Evolutionary conservation across 1,140 invertebrate genomes (phyloP).

Genomic region (Drosophila pectinifera): DNA sequence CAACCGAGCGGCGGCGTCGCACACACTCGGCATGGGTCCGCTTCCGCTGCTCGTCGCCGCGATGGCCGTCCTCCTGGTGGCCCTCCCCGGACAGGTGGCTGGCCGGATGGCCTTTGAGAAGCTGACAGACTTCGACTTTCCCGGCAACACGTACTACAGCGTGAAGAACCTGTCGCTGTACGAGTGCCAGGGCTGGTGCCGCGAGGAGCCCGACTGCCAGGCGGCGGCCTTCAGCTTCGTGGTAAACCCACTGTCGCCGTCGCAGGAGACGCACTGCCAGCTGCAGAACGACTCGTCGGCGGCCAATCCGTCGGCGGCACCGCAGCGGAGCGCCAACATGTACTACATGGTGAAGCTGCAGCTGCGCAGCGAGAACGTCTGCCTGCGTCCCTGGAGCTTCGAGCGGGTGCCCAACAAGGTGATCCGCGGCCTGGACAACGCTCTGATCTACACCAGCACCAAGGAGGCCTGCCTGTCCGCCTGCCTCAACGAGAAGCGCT

Average conservation of each 20-base stretch:
- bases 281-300: conserved; percentile 96
- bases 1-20: conserved; percentile 4
- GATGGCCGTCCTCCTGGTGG: conserved; percentile 47
- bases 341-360: conserved; percentile 98
- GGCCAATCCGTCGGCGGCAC: conserved; percentile 92
- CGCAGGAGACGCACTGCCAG: conserved; percentile 96
- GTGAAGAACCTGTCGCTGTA: conserved; percentile 96
- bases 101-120: conserved; percentile 96
- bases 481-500: conserved; percentile 96
- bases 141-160: conserved; percentile 95
- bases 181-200: conserved; percentile 97
- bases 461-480: conserved; percentile 96
- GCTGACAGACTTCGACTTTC: conserved; percentile 95
- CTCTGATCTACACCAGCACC: conserved; percentile 95
- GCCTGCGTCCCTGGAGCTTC: conserved; percentile 95
- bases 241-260: conserved; percentile 94
- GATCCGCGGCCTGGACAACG: conserved; percentile 95
- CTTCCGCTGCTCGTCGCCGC: conserved; percentile 28
- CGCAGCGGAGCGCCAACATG: conserved; percentile 94
- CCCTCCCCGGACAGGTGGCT: conserved; percentile 43
- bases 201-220: conserved; percentile 95
- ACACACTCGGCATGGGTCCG: conserved; percentile 31
- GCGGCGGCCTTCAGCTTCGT: conserved; percentile 96
- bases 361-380: conserved; percentile 95
- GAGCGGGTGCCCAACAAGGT: conserved; percentile 96